Evolutionary conservation across 2,113 vertebrate species (phyloP).

Genomic region (Colaptes auratus): DNA sequence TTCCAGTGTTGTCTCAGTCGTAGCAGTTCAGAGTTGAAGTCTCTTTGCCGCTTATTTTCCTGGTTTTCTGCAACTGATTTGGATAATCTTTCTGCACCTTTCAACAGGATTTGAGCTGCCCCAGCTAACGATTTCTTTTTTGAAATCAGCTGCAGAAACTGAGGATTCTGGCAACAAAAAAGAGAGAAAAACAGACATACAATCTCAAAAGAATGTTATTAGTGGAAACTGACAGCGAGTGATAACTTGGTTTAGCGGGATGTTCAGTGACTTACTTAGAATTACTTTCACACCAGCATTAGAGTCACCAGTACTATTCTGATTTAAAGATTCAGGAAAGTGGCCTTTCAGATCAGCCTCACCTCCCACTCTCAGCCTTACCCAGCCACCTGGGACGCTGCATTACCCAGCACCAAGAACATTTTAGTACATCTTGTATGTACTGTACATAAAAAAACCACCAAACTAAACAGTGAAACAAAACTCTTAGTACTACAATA

Average conservation of each 20-base stretch:
- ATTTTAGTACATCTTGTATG: fast-evolving
- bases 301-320: not conserved
- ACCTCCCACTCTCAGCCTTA: not conserved
- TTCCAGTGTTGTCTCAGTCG: conserved; percentile 97
- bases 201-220: not conserved
- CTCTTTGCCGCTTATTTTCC: conserved; percentile 93
- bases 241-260: not conserved
- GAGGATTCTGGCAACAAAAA: conserved; percentile 80
- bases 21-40: conserved; percentile 96
- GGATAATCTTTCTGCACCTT: conserved; percentile 92
- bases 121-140: conserved; percentile 94
- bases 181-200: not conserved
- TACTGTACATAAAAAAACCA: fast-evolving
- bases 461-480: not conserved
- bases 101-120: conserved; percentile 92
- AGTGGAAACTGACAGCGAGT: not conserved
- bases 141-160: conserved; percentile 92
- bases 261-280: not conserved
- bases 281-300: not conserved
- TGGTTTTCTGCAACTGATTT: conserved; percentile 93
- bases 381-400: not conserved
- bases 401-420: not conserved
- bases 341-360: not conserved
- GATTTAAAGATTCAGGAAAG: not conserved
- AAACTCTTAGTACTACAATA: not conserved